These are phyloP conservation scores for Heteronetta atricapilla DNA, from an alignment of 2,113 vertebrate species.

Conservation along the genomic window DNA sequence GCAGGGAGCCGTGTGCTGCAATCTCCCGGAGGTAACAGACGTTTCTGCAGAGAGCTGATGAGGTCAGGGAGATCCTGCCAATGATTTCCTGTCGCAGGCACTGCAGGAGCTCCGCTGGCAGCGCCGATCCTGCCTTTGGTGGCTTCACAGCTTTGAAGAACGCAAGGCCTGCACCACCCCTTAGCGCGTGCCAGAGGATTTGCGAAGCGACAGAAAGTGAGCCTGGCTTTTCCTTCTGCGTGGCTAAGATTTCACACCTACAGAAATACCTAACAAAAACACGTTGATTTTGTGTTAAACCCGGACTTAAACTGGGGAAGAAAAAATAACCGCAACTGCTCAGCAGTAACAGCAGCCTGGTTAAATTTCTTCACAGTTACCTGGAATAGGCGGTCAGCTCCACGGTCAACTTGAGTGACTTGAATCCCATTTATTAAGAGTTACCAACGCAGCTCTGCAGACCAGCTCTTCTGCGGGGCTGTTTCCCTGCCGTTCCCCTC, in stretches of 20 bases:
- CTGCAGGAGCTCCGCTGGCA: background rate
- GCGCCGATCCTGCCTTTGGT: background rate
- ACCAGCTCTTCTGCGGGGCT: background rate
- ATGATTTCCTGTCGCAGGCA: background rate
- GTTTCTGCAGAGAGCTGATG: background rate
- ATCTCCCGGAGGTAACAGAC: background rate
- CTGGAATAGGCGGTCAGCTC: background rate
- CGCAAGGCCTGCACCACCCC: background rate
- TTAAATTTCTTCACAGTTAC: background rate
- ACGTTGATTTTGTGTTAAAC: background rate
- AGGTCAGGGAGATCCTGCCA: background rate
- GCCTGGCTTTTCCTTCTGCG: background rate
- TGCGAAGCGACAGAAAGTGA: background rate
- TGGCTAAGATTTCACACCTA: background rate
- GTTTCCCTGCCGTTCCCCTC: background rate
- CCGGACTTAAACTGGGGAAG: background rate
- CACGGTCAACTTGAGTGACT: background rate
- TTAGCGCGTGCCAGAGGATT: accelerated
- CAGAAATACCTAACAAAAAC: background rate
- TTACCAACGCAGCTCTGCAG: background rate
- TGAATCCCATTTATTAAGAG: background rate
- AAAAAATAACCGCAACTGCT: background rate
- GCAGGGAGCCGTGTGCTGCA: background rate
- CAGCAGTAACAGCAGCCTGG: background rate
- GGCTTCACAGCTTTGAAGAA: background rate